Conservation (phyloP, 2,888 invertebrate genomes). For the Melanostoma mellinum region DNA sequence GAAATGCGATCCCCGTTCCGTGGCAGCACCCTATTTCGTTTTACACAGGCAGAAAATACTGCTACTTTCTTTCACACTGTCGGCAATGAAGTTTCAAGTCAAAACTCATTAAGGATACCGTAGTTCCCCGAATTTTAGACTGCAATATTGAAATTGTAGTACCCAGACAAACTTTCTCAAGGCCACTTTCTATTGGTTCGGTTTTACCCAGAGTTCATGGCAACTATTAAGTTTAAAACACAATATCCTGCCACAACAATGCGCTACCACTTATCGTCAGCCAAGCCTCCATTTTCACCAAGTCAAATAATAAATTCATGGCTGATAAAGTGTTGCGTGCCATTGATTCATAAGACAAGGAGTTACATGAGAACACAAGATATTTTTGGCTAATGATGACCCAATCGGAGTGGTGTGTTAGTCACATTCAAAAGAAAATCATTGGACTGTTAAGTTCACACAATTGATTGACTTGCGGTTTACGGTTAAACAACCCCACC, state of each 20-base stretch:
- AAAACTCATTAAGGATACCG: too few species aligned
- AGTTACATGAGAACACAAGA: not conserved
- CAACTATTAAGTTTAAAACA: not conserved
- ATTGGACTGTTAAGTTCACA: constrained; percentile 12
- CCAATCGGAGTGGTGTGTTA: constrained; percentile 3
- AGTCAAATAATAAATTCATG: not conserved
- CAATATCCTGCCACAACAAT: constrained; percentile 20
- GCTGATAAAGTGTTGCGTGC: constrained; percentile 4
- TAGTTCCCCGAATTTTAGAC: too few species aligned
- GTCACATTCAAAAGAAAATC: constrained; percentile 20
- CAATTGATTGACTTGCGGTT: constrained; percentile 1
- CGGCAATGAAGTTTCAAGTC: too few species aligned
- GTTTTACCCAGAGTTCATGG: constrained; percentile 6
- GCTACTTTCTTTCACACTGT: too few species aligned
- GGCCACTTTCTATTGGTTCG: not conserved
- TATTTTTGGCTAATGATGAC: constrained; percentile 32
- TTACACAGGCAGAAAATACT: too few species aligned
- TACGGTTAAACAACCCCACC: not conserved
- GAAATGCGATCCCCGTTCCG: too few species aligned
- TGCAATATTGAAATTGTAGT: too few species aligned
- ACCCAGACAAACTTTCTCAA: not conserved
- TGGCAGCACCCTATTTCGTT: too few species aligned
- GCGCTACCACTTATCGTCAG: not conserved
- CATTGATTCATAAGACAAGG: not conserved
- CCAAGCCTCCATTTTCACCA: constrained; percentile 4